Conservation (phyloP, 2,113 vertebrate species). For the Campylomormyrus numenius region DNA sequence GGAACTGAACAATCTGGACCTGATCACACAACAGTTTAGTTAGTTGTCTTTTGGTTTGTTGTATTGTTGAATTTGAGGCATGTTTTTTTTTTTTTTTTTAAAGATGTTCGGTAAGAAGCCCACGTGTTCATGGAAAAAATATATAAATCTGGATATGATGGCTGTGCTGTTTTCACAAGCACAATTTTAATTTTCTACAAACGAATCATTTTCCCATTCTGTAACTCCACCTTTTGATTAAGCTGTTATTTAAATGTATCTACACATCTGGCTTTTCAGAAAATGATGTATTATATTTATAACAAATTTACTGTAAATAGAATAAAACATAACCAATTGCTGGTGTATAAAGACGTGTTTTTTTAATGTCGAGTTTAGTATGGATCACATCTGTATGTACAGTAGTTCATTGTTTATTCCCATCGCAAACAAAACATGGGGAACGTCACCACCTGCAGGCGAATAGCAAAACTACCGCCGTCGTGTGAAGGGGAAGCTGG, state of each 20-base stretch:
- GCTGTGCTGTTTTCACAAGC: constrained; percentile 49
- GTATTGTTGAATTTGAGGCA: background rate
- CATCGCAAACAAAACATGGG: background rate
- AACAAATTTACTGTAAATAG: constrained; percentile 97
- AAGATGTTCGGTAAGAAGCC: constrained; percentile 14
- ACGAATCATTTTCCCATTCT: constrained; percentile 59
- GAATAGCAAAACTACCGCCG: background rate
- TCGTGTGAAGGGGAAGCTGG: background rate
- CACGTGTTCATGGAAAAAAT: background rate
- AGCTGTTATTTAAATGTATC: constrained; percentile 77
- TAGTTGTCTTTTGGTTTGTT: background rate
- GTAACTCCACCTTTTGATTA: constrained; percentile 65
- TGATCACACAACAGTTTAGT: background rate
- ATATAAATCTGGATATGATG: constrained; percentile 5
- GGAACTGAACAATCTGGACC: background rate
- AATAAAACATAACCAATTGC: constrained; percentile 77
- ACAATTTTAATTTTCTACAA: constrained; percentile 55
- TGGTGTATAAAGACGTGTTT: background rate
- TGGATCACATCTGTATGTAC: background rate
- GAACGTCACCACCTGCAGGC: background rate
- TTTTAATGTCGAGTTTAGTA: background rate
- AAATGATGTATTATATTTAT: constrained; percentile 98
- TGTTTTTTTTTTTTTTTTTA: background rate
- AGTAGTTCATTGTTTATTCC: background rate
- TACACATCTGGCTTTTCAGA: constrained; percentile 78